Conservation (phyloP, 2,888 invertebrate species). For the Drosophila kuntzei region DNA sequence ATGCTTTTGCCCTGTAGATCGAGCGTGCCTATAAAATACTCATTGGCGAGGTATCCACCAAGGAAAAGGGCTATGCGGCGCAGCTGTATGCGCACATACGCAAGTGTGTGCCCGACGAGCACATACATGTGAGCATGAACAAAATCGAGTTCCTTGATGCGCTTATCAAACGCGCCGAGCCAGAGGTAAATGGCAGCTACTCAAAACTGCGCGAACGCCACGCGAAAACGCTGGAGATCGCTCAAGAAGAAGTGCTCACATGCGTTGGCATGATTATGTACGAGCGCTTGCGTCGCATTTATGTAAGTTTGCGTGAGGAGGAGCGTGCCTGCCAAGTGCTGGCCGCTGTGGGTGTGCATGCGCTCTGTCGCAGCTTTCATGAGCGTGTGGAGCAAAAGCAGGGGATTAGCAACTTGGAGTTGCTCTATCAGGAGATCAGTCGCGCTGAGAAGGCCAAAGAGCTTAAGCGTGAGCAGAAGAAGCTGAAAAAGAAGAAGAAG, state of each 20-base stretch:
- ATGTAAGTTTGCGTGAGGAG: slow-evolving; percentile 94
- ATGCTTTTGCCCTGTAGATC: slow-evolving; percentile 85
- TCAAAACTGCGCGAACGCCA: slow-evolving; percentile 94
- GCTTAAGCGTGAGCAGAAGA: slow-evolving; percentile 94
- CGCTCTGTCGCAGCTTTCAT: slow-evolving; percentile 95
- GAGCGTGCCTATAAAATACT: slow-evolving; percentile 93
- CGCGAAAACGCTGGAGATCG: slow-evolving; percentile 98
- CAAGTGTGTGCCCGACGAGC: slow-evolving; percentile 93
- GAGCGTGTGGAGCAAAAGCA: slow-evolving; percentile 95
- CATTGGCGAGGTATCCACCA: slow-evolving; percentile 93
- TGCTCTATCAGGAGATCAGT: slow-evolving; percentile 94
- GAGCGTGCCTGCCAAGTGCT: slow-evolving; percentile 97
- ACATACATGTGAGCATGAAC: slow-evolving; percentile 92
- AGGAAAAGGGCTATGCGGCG: slow-evolving; percentile 95
- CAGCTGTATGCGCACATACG: slow-evolving; percentile 94
- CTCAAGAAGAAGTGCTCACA: slow-evolving; percentile 97
- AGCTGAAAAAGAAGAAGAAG: slow-evolving; percentile 92
- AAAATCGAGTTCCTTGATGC: slow-evolving; percentile 95
- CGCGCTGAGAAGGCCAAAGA: slow-evolving; percentile 94
- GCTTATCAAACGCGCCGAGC: slow-evolving; percentile 95
- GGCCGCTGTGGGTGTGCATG: slow-evolving; percentile 94
- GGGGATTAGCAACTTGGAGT: slow-evolving; percentile 94
- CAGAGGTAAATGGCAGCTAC: slow-evolving; percentile 91
- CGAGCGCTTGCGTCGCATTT: slow-evolving; percentile 94
- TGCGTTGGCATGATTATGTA: slow-evolving; percentile 97